These are phyloP conservation scores for Panagrolaimus sp. DNA, from an alignment of 1,140 invertebrate species.

Conservation along the genomic window DNA sequence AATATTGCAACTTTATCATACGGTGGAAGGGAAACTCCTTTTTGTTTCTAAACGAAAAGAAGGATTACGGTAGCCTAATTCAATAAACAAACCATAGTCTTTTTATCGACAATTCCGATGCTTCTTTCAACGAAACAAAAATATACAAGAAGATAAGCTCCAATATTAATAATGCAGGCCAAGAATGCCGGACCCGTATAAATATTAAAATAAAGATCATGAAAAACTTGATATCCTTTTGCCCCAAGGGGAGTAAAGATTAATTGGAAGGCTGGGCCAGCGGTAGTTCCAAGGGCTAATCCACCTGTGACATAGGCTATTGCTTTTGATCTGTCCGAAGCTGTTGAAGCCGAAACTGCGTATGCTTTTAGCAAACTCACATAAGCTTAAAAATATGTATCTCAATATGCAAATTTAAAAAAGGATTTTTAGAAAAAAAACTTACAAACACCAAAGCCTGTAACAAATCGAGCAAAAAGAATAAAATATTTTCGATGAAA, in stretches of 20 bases:
- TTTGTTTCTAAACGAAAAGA: neutral
- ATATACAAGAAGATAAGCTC: neutral
- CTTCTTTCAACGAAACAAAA: neutral
- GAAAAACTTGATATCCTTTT: neutral
- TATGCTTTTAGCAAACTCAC: constrained; percentile 34
- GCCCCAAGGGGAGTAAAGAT: constrained; percentile 11
- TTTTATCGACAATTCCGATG: too few species aligned
- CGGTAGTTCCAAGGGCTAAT: constrained; percentile 29
- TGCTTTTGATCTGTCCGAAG: constrained; percentile 30
- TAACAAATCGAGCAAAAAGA: constrained; percentile 38
- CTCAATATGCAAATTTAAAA: neutral
- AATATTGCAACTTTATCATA: neutral
- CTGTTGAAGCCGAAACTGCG: constrained; percentile 30
- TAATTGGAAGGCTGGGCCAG: constrained; percentile 25
- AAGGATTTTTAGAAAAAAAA: neutral
- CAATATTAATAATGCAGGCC: constrained; percentile 6
- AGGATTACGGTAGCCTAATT: too few species aligned
- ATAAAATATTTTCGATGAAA: constrained; percentile 27
- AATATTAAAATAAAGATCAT: constrained; percentile 9
- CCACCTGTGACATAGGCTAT: constrained; percentile 36
- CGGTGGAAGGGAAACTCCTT: neutral
- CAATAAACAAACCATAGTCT: too few species aligned
- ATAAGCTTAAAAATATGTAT: constrained; percentile 32
- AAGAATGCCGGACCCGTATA: constrained; percentile 5
- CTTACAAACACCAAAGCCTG: constrained; percentile 42